These are phyloP conservation scores for Eurois occulta DNA, from an alignment of 2,888 invertebrate genomes.

Conservation along the genomic window DNA sequence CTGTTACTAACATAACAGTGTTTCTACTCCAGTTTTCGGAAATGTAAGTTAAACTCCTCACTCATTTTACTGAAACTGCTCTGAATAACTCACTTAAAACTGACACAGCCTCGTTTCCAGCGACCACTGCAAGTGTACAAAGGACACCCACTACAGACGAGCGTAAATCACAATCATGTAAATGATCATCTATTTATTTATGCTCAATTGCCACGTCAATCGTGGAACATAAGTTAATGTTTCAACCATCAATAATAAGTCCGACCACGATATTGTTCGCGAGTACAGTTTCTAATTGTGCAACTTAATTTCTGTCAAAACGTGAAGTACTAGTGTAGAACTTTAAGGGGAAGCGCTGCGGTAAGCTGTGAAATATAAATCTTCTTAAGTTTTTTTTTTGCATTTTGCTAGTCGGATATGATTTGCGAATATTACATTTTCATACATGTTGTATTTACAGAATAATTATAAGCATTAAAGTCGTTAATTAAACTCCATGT, in stretches of 20 bases:
- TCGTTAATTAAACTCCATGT: too few relatives aligned
- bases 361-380: not conserved
- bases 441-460: too few relatives aligned
- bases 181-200: slow-evolving; percentile 49
- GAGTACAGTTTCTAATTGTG: slow-evolving; percentile 55
- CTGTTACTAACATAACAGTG: too few relatives aligned
- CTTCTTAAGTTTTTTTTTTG: not conserved
- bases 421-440: too few relatives aligned
- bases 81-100: not conserved
- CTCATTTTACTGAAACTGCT: not conserved
- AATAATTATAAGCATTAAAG: too few relatives aligned
- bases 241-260: slow-evolving; percentile 55
- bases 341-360: not conserved
- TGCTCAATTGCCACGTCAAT: slow-evolving; percentile 51
- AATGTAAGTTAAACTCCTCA: not conserved
- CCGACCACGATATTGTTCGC: slow-evolving; percentile 44
- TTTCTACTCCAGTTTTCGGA: not conserved
- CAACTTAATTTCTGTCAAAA: slow-evolving; percentile 66
- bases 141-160: not conserved
- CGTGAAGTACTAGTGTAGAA: slow-evolving; percentile 31
- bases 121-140: slow-evolving; percentile 30
- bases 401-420: not conserved
- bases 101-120: not conserved
- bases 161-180: slow-evolving; percentile 46
- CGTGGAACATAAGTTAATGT: slow-evolving; percentile 20